Evolutionary conservation across 2,797 vertebrate genomes (phyloP).

Genomic region (Babyrousa celebensis): DNA sequence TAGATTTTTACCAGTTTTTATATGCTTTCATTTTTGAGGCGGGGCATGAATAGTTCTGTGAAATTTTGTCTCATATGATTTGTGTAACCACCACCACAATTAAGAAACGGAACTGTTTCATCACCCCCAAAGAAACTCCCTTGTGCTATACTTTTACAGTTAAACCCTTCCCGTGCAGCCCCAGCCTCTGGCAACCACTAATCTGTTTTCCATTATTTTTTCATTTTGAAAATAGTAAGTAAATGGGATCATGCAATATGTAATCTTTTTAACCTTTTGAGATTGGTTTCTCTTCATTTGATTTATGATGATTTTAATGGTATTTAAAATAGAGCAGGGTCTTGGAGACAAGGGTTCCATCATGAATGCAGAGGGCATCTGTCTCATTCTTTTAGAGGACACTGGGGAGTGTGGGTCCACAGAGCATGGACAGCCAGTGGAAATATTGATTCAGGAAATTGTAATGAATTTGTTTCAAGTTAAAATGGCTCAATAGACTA

Average conservation of each 20-base stretch:
- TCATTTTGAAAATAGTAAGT: constrained; percentile 52
- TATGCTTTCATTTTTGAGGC: constrained; percentile 26
- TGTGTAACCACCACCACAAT: not conserved
- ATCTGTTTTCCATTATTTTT: constrained; percentile 57
- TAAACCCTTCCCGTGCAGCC: not conserved
- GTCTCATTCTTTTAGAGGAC: constrained; percentile 34
- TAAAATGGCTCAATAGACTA: constrained; percentile 19
- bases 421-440: not conserved
- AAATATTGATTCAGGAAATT: constrained; percentile 58
- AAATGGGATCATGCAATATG: constrained; percentile 12
- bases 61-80: not conserved
- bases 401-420: not conserved
- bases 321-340: constrained; percentile 54
- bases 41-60: not conserved
- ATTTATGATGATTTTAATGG: constrained; percentile 63
- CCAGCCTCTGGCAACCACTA: not conserved
- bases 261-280: constrained; percentile 39
- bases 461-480: constrained; percentile 31
- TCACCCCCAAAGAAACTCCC: not conserved
- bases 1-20: constrained; percentile 36
- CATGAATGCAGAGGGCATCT: not conserved
- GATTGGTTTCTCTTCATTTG: constrained; percentile 33
- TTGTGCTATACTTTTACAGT: not conserved
- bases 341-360: not conserved
- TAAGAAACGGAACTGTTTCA: not conserved